Percentiles rank a stretch among this genome's conserved stretches.
Evolutionary conservation across 2,113 vertebrate genomes (phyloP).

Genomic region (Indicator maculatus): DNA sequence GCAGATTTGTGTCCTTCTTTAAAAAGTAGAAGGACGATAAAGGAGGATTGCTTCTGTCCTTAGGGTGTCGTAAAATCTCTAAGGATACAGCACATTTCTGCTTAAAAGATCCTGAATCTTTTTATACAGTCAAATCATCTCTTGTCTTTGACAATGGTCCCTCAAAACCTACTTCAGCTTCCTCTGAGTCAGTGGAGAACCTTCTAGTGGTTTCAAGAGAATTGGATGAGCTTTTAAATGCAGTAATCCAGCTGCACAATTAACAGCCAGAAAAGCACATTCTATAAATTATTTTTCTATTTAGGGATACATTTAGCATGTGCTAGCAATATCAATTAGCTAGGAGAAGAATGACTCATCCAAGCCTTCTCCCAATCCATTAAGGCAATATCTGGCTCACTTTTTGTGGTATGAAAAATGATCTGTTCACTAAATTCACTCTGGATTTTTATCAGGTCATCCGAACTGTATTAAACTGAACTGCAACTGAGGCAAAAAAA

Average conservation of each 20-base stretch:
- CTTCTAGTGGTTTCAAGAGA: constrained; percentile 64
- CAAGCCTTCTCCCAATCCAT: constrained; percentile 50
- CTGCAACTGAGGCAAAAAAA: neutral
- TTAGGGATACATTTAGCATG: constrained; percentile 63
- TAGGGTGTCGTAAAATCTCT: neutral
- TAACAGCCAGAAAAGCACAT: constrained; percentile 65
- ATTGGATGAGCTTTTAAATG: constrained; percentile 61
- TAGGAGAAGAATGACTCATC: constrained; percentile 57
- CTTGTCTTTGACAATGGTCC: constrained; percentile 49
- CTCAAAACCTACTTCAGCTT: constrained; percentile 61
- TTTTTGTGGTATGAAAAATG: constrained; percentile 52
- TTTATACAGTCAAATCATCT: constrained; percentile 37
- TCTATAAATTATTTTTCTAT: constrained; percentile 68
- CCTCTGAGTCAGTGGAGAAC: constrained; percentile 64
- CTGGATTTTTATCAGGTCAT: constrained; percentile 40
- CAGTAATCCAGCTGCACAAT: constrained; percentile 67
- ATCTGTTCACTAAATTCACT: constrained; percentile 11
- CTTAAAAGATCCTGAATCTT: neutral
- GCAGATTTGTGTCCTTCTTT: neutral
- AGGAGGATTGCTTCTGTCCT: neutral
- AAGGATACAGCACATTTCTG: neutral
- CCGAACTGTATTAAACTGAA: constrained; percentile 10
- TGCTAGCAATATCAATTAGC: constrained; percentile 61
- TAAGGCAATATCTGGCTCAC: constrained; percentile 66
- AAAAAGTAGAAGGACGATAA: neutral